Conservation (phyloP, 2,888 invertebrate species). For the Ophonus ardosiacus region DNA sequence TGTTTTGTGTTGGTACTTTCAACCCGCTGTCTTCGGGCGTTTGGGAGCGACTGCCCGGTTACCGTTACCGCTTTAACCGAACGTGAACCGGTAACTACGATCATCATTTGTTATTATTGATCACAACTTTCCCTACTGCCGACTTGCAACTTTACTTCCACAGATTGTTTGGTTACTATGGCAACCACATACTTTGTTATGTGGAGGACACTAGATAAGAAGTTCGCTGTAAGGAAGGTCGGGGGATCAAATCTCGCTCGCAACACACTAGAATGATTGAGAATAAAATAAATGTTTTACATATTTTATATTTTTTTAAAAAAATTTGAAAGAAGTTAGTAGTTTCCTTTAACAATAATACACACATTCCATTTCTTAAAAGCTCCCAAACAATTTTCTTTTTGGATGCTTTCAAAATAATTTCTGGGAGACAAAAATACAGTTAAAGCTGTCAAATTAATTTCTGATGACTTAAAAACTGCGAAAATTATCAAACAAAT, state of each 20-base stretch:
- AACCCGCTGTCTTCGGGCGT: neutral
- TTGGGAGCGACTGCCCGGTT: slow-evolving; percentile 15
- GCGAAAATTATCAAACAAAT: no score
- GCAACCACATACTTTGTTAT: neutral
- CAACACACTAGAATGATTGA: no score
- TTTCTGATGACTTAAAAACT: no score
- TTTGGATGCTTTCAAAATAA: no score
- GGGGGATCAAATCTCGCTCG: neutral
- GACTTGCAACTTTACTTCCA: neutral
- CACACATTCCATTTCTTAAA: no score
- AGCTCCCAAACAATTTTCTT: no score
- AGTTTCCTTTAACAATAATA: no score
- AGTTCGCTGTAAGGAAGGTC: neutral
- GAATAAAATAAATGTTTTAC: no score
- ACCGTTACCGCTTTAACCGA: slow-evolving; percentile 15
- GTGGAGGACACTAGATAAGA: slow-evolving; percentile 3
- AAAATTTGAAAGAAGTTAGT: no score
- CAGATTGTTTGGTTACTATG: slow-evolving; percentile 61
- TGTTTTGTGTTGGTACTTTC: neutral
- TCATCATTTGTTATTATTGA: slow-evolving; percentile 74
- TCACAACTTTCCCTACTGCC: slow-evolving; percentile 72
- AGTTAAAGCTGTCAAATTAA: no score
- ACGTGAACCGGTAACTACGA: slow-evolving; percentile 60
- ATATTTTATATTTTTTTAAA: no score
- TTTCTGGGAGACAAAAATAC: no score